Percentiles rank a stretch among this genome's conserved stretches.
These are phyloP conservation scores for Strongylocentrotus purpuratus DNA, from an alignment of 35 echinoderm and acorn worm genomes.

Conservation along the genomic window DNA sequence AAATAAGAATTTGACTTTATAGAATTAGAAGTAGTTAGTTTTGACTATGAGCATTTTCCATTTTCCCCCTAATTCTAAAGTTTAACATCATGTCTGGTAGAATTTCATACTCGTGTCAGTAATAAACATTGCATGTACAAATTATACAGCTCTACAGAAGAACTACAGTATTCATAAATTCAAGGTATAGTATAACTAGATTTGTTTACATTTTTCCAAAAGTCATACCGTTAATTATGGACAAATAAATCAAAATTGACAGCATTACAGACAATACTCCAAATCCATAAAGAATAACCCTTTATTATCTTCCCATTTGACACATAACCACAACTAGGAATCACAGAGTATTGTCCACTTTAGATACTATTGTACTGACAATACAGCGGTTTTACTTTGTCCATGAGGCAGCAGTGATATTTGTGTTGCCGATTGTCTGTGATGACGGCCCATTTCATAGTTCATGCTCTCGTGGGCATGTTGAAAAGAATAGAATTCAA, in stretches of 20 bases:
- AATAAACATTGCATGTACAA: no score
- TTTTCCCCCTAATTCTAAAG: no score
- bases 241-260: conserved; percentile 4
- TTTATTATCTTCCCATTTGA: background rate
- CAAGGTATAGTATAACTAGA: background rate
- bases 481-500: background rate
- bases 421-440: background rate
- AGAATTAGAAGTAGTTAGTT: no score
- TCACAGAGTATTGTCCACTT: background rate
- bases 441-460: background rate
- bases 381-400: background rate
- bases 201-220: background rate
- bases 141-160: no score
- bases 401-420: background rate
- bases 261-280: background rate
- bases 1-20: no score
- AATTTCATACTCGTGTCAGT: no score
- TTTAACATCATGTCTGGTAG: no score
- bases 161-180: no score
- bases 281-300: background rate
- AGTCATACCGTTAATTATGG: background rate
- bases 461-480: background rate
- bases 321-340: background rate
- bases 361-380: background rate
- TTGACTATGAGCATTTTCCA: no score